phyloP scores from a whole-genome alignment of 1,140 invertebrate genomes.

The Acromyrmex echinatior region DNA sequence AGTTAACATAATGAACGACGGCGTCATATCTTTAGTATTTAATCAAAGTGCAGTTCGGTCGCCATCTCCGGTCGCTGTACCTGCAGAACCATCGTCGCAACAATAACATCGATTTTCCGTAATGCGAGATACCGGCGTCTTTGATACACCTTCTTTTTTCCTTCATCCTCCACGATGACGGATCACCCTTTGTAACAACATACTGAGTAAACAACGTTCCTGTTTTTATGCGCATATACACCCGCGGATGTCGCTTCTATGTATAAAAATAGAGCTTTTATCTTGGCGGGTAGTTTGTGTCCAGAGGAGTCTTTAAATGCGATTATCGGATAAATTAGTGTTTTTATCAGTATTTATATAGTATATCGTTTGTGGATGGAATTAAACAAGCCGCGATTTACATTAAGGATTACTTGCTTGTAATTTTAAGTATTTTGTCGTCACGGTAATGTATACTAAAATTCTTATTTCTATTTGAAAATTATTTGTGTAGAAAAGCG shows the following conservation, averaged over 20 bases:
- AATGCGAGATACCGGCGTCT: conserved; percentile 55
- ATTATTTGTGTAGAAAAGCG: neutral
- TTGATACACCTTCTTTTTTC: conserved; percentile 58
- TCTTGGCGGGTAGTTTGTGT: conserved; percentile 30
- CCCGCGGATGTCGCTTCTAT: conserved; percentile 20
- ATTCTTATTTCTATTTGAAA: conserved; percentile 24
- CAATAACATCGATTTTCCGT: conserved; percentile 61
- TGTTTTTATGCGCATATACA: conserved; percentile 55
- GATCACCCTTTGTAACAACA: conserved; percentile 63
- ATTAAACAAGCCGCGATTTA: conserved; percentile 3
- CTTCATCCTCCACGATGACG: conserved; percentile 59
- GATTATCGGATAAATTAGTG: conserved; percentile 39
- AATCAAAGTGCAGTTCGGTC: conserved; percentile 46
- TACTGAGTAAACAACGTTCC: conserved; percentile 55
- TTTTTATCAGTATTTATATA: neutral
- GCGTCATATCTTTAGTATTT: conserved; percentile 39
- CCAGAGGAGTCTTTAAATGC: conserved; percentile 35
- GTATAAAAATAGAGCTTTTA: conserved; percentile 55
- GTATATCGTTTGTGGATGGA: neutral
- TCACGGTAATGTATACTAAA: neutral
- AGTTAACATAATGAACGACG: conserved; percentile 40
- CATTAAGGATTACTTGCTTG: neutral
- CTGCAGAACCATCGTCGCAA: conserved; percentile 1
- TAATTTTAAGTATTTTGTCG: neutral
- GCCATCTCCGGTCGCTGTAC: conserved; percentile 16